Percentiles rank a stretch among this genome's conserved stretches.
These are phyloP conservation scores for Drosophila colorata DNA, from an alignment of 2,888 invertebrate genomes.

Conservation along the genomic window DNA sequence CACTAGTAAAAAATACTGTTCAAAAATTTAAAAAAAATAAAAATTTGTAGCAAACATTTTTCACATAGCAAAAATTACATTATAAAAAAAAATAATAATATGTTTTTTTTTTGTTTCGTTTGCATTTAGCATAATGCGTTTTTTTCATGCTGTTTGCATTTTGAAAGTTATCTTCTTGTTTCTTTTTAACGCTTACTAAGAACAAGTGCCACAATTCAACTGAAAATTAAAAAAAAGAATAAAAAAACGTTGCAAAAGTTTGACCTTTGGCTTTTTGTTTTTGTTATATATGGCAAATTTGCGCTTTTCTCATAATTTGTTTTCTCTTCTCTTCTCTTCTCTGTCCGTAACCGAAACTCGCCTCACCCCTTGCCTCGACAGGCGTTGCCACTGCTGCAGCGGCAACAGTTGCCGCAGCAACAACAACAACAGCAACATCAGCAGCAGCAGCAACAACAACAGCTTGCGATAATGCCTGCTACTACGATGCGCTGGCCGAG, in stretches of 20 bases:
- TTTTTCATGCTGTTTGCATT: conserved; percentile 36
- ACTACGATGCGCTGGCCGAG: conserved; percentile 81
- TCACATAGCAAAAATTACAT: conserved; percentile 28
- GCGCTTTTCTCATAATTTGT: conserved; percentile 85
- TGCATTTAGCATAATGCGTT: conserved; percentile 42
- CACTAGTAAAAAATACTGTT: conserved; percentile 14
- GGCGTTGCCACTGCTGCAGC: conserved; percentile 22
- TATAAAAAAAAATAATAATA: conserved; percentile 6
- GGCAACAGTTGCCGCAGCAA: conserved; percentile 5
- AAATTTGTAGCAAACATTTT: conserved; percentile 36
- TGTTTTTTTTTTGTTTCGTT: conserved; percentile 19
- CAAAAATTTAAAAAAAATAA: conserved; percentile 13
- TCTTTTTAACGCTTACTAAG: conserved; percentile 27
- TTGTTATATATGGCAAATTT: conserved; percentile 38
- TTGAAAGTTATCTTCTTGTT: conserved; percentile 34
- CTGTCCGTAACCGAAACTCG: conserved; percentile 43
- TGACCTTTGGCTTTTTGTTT: conserved; percentile 92
- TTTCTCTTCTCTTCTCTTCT: conserved; percentile 79
- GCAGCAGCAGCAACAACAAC: conserved; percentile 17
- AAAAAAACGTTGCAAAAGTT: conserved; percentile 62
- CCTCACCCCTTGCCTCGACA: conserved; percentile 22
- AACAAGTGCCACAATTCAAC: conserved; percentile 19
- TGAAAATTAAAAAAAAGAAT: conserved; percentile 20
- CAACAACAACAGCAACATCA: conserved; percentile 14
- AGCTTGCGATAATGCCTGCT: conserved; percentile 73